Conservation (phyloP, 2,797 vertebrate genomes). For the Craterocephalus amniculus region DNA sequence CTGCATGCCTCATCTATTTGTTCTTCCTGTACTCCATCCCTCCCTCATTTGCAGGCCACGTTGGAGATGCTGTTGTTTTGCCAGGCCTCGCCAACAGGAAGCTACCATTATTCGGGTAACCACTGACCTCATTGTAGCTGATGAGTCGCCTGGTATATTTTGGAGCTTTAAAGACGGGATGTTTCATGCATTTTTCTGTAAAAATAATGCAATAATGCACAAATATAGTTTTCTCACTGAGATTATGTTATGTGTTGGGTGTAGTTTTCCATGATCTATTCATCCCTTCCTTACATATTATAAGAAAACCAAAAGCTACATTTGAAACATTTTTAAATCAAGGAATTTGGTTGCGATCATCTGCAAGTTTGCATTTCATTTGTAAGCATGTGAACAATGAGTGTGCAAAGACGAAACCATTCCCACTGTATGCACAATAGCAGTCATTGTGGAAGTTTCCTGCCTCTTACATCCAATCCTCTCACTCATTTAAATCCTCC, state of each 20-base stretch:
- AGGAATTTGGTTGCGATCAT: not conserved
- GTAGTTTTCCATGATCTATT: too few species aligned
- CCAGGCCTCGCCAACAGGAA: slow-evolving; percentile 66
- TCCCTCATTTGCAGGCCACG: slow-evolving; percentile 69
- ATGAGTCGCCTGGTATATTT: not conserved
- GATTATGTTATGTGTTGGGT: too few species aligned
- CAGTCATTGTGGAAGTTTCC: slow-evolving; percentile 45
- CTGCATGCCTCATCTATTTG: slow-evolving; percentile 37
- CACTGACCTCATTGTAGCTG: slow-evolving; percentile 22
- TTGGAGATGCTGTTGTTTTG: slow-evolving; percentile 83
- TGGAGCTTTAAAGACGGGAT: not conserved
- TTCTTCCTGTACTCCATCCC: slow-evolving; percentile 17
- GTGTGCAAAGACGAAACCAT: slow-evolving; percentile 11
- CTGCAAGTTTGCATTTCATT: not conserved
- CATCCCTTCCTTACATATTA: not conserved
- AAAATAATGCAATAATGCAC: too few species aligned
- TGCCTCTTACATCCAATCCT: slow-evolving; percentile 21
- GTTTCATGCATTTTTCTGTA: not conserved
- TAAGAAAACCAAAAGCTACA: not conserved
- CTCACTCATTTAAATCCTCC: slow-evolving; percentile 27
- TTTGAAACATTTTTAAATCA: not conserved
- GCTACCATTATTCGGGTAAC: slow-evolving; percentile 86
- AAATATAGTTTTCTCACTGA: not conserved
- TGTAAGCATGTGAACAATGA: slow-evolving; percentile 2
- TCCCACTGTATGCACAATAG: slow-evolving; percentile 34